Percentiles rank a stretch among this genome's conserved stretches.
These are phyloP conservation scores for Thamnophis sirtalis DNA, from an alignment of 2,113 vertebrate genomes.

Conservation along the genomic window DNA sequence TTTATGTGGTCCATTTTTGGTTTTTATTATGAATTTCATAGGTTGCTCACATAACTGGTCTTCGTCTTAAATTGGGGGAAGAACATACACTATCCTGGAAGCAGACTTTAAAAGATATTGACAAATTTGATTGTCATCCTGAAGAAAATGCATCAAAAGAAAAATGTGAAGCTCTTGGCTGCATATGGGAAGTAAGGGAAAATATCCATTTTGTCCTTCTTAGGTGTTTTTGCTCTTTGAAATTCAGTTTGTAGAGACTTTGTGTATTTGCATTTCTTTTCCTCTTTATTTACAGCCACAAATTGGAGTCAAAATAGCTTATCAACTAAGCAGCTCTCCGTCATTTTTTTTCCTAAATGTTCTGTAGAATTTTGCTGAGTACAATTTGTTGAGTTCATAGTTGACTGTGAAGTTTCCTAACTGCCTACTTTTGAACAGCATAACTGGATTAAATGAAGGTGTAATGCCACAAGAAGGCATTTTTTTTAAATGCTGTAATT, in stretches of 20 bases:
- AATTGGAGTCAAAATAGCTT: not conserved
- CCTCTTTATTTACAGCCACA: not conserved
- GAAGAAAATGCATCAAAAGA: not conserved
- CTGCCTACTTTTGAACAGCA: not conserved
- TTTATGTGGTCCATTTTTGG: not conserved
- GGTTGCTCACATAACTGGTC: conserved; percentile 51
- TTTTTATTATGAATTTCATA: conserved; percentile 28
- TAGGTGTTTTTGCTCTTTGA: not conserved
- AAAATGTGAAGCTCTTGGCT: conserved; percentile 42
- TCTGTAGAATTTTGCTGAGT: not conserved
- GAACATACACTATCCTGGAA: conserved; percentile 58
- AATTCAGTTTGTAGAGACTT: not conserved
- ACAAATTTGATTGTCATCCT: conserved; percentile 64
- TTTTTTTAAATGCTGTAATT: not conserved
- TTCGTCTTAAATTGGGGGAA: conserved; percentile 57
- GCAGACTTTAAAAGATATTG: fast-evolving
- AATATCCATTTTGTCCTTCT: not conserved
- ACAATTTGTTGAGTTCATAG: not conserved
- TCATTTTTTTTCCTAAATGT: not conserved
- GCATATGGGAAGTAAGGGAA: conserved; percentile 57
- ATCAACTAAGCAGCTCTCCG: not conserved
- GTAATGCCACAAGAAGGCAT: not conserved
- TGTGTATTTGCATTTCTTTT: not conserved
- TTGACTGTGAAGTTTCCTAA: not conserved
- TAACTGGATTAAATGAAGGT: not conserved